A percentile compares a stretch with the other conserved stretches of the same genome.
Conservation (phyloP, 2,888 invertebrate species). For the Mechanitis mazaeus region DNA sequence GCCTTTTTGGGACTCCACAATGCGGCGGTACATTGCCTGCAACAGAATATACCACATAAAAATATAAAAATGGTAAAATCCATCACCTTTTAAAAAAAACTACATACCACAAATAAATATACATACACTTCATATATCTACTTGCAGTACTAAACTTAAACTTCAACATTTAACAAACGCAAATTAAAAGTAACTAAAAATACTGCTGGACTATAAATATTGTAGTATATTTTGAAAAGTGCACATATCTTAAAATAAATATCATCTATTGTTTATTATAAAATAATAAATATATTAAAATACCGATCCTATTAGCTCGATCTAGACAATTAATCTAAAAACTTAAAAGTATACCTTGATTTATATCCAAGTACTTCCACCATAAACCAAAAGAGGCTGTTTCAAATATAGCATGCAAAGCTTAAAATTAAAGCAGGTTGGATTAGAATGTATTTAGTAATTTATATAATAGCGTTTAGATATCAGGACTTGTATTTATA, state of each 20-base stretch:
- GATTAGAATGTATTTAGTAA: slow-evolving; percentile 15
- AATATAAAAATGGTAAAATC: background rate
- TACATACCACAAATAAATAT: slow-evolving; percentile 1
- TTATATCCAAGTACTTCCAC: slow-evolving; percentile 28
- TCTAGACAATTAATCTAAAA: slow-evolving; percentile 7
- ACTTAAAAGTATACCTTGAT: slow-evolving; percentile 12
- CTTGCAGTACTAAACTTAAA: background rate
- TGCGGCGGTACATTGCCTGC: slow-evolving; percentile 90
- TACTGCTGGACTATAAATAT: background rate
- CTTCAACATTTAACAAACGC: background rate
- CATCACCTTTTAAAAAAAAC: background rate
- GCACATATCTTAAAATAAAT: background rate
- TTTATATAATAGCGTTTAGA: background rate
- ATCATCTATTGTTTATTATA: background rate
- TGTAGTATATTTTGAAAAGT: slow-evolving; percentile 2
- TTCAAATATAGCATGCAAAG: slow-evolving; percentile 69
- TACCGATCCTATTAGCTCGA: background rate
- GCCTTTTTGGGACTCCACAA: slow-evolving; percentile 85
- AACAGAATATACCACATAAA: slow-evolving; percentile 35
- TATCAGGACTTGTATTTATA: background rate
- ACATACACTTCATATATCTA: slow-evolving; percentile 6
- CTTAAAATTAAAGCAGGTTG: slow-evolving; percentile 36
- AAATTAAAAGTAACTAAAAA: background rate
- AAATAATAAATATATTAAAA: background rate
- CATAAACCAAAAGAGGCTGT: slow-evolving; percentile 75